These are phyloP conservation scores for Saccostrea echinata DNA, from an alignment of 1,140 invertebrate species.

Conservation along the genomic window DNA sequence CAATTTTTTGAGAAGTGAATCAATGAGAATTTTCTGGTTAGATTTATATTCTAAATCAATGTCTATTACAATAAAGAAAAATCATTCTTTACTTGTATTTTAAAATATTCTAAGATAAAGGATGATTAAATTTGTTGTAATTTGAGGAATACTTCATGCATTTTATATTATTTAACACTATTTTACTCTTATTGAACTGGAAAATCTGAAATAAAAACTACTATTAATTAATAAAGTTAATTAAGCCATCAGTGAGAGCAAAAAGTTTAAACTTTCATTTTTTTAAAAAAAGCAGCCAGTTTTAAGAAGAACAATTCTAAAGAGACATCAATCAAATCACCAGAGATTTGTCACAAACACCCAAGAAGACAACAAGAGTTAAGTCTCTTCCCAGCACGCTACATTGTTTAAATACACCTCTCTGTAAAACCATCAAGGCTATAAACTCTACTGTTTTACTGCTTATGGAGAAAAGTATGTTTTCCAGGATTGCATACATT, in stretches of 20 bases:
- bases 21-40: neutral
- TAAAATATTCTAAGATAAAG: neutral
- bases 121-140: neutral
- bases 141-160: neutral
- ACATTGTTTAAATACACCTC: no score
- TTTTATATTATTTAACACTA: neutral
- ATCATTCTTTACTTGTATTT: neutral
- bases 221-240: neutral
- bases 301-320: neutral
- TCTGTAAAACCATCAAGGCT: no score
- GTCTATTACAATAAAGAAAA: no score
- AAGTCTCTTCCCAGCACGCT: neutral
- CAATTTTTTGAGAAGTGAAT: neutral
- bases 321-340: slow-evolving; percentile 1
- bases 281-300: slow-evolving; percentile 20
- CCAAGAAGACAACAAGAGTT: neutral
- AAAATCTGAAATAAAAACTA: slow-evolving; percentile 5
- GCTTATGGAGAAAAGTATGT: no score
- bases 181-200: neutral
- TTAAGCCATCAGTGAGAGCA: neutral
- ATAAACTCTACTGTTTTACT: no score
- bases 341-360: neutral
- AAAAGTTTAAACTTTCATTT: neutral
- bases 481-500: neutral
- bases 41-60: no score